A percentile compares a stretch with the other conserved stretches of the same genome.
Conservation (phyloP, 1,140 invertebrate genomes). For the Ceratoteleas bidentatus region DNA sequence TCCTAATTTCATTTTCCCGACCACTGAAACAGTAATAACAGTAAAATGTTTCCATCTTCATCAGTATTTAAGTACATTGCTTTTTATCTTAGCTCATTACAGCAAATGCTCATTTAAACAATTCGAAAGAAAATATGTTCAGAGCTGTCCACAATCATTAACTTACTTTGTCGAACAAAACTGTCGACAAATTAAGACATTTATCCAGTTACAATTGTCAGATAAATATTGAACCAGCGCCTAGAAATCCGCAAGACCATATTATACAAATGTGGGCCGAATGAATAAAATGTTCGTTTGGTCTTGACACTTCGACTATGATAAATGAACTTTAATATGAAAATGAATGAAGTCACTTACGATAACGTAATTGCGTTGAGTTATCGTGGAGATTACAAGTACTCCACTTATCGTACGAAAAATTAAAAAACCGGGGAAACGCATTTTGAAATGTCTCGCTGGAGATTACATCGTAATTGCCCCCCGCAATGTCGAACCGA, state of each 20-base stretch:
- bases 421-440: conserved; percentile 1
- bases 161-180: no score
- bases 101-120: no score
- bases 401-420: conserved; percentile 23
- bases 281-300: conserved; percentile 26
- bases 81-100: no score
- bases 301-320: conserved; percentile 40
- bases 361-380: conserved; percentile 27
- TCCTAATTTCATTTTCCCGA: no score
- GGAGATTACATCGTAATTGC: conserved; percentile 38
- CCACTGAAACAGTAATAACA: no score
- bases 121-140: no score
- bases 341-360: conserved; percentile 37
- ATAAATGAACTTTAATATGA: conserved; percentile 48
- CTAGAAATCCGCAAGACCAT: background rate
- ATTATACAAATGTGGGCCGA: background rate
- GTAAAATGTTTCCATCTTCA: no score
- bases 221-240: background rate
- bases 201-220: background rate
- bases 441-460: conserved; percentile 33
- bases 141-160: no score
- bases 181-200: background rate
- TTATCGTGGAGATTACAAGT: conserved; percentile 38
- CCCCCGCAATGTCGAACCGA: conserved; percentile 30
- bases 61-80: no score